Base-by-base conservation (phyloP, 2,888 invertebrate species). In the Mesochorus sp. region DNA sequence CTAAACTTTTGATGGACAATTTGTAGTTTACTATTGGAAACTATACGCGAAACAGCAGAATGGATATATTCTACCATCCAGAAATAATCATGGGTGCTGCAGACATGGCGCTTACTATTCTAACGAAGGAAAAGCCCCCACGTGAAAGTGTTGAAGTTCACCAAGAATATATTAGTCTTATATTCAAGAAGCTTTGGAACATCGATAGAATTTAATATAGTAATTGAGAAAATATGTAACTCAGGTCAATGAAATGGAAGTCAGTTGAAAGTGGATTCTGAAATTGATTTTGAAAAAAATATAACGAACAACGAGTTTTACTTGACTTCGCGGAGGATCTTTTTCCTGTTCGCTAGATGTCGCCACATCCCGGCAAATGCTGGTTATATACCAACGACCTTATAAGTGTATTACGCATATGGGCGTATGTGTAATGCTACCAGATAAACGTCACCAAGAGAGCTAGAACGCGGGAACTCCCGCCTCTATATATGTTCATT, bases 401-500 rank as follows among this genome's bases (percentile, higher is more conserved):
- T 6, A 24, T 19, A 6, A 3, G 34, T 42, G 12, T 53, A 24
- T 59, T 3, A 6, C 8, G 1, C 10, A 34, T 31, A 24, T 26
- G 37, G 10, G 47, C 10, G 59, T 59, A 8, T 17, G 37, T 21
- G 42, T 39, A 19, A 51, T 37, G 37, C 44, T 71, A 28, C 34
- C 17, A 59, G 44, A 24, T 42, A 53, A n/a, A 59, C 47, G 73
- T 57, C 53, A 71, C 39, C 6, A 68, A 68, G 28, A 64, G 51
- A 66, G 14, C 61, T 12, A 39, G 17, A 68, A 17, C 31, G 17
- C 28, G 53, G 66, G 26, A 74, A 76, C 80, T 78, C 74, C 77
- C 68, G 68, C 79, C 76, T 57, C 47, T 59, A 17, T 68, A 14
- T 21, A 21, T 64, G 64, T 80, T 80, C 79, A 76, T 79, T 77